Percentiles rank a stretch among this genome's conserved stretches.
These are phyloP conservation scores for Hemitrygon akajei DNA, from an alignment of 2,797 vertebrate genomes.

Conservation along the genomic window DNA sequence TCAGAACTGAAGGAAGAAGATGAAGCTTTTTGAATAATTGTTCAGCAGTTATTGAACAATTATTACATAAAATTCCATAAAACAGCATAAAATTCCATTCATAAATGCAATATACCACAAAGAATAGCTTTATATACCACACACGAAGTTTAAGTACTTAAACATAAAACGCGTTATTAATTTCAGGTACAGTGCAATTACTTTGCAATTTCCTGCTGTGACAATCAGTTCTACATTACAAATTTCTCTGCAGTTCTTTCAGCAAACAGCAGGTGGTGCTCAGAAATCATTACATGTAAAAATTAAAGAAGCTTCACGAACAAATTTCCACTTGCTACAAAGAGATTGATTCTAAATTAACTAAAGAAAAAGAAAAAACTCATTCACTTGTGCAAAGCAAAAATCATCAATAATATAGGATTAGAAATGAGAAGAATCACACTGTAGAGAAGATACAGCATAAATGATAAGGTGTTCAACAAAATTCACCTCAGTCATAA, in stretches of 20 bases:
- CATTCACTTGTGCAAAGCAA: too few relatives aligned
- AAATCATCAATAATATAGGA: too few relatives aligned
- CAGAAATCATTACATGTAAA: neutral
- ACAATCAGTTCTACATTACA: neutral
- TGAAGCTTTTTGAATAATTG: neutral
- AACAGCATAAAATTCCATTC: neutral
- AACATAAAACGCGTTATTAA: neutral
- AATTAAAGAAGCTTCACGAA: neutral
- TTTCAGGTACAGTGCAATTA: too few relatives aligned
- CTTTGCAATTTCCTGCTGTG: neutral
- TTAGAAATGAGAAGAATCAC: neutral
- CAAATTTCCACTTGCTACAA: neutral
- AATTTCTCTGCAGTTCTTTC: neutral
- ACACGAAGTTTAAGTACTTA: neutral
- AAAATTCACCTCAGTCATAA: neutral
- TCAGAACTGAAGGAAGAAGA: too few relatives aligned
- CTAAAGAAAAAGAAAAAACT: neutral
- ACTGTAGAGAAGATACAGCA: neutral
- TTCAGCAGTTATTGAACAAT: neutral
- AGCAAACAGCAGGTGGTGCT: neutral
- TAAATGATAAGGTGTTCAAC: neutral
- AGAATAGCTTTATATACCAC: neutral
- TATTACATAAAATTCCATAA: too few relatives aligned
- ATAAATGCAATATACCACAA: neutral
- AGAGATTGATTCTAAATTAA: neutral